Evolutionary conservation across 2,113 vertebrate genomes (phyloP).

Genomic region (Halichoerus grypus): DNA sequence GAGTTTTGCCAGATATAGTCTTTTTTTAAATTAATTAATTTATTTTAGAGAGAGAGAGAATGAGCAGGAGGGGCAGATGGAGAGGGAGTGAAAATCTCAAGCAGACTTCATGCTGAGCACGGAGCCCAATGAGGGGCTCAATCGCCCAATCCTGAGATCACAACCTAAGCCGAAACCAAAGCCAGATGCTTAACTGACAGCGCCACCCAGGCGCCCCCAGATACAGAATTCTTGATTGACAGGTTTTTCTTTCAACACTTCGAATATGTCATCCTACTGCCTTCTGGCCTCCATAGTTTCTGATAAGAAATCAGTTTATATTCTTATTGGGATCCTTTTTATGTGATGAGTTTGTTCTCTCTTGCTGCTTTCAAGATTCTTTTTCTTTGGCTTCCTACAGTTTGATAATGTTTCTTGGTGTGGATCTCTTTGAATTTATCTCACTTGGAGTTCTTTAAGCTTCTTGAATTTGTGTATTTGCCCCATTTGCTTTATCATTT

Average conservation of each 20-base stretch:
- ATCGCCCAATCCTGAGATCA: too few relatives aligned
- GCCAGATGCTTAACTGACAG: too few relatives aligned
- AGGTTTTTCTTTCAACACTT: background rate
- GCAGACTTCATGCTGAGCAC: too few relatives aligned
- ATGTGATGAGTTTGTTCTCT: background rate
- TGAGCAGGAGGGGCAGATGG: too few relatives aligned
- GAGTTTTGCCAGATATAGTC: background rate
- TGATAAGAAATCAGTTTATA: background rate
- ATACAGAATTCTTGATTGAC: background rate
- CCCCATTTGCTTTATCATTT: background rate
- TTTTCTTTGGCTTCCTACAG: conserved; percentile 1
- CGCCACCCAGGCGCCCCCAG: background rate
- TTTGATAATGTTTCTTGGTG: background rate
- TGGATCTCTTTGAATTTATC: background rate
- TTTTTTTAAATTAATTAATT: too few relatives aligned
- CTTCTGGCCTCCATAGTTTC: background rate
- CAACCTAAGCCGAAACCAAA: too few relatives aligned
- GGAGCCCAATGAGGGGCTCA: too few relatives aligned
- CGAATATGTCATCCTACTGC: background rate
- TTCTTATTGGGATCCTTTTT: background rate
- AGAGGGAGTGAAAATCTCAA: too few relatives aligned
- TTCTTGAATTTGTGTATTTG: background rate
- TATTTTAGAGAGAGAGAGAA: too few relatives aligned
- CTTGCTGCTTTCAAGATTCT: background rate
- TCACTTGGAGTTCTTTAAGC: background rate